These are phyloP conservation scores for Saccostrea cuccullata DNA, from an alignment of 1,140 invertebrate species.

Conservation along the genomic window DNA sequence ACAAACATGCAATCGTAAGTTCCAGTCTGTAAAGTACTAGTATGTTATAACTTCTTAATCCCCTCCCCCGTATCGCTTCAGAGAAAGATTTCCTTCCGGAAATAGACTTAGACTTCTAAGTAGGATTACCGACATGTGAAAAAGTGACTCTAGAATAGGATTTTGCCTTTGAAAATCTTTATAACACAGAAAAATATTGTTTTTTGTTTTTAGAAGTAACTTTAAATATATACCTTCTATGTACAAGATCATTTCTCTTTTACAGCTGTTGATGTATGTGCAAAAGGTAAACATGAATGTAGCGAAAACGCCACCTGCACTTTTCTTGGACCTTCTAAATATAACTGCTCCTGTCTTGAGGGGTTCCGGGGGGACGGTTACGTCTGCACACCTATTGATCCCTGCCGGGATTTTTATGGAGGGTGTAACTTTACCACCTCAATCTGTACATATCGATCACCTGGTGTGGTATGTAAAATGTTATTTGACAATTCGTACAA, in stretches of 20 bases:
- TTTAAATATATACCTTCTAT: neutral
- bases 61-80: no score
- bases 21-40: no score
- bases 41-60: no score
- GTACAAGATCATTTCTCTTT: neutral
- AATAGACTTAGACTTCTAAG: no score
- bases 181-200: no score
- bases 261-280: slow-evolving; percentile 65
- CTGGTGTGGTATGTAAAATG: slow-evolving; percentile 59
- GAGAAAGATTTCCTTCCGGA: no score
- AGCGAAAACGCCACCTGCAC: slow-evolving; percentile 59
- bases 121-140: no score
- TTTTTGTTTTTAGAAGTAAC: no score
- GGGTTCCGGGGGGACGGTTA: slow-evolving; percentile 68
- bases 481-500: no score
- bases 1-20: no score
- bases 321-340: slow-evolving; percentile 53
- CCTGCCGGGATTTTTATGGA: slow-evolving; percentile 65
- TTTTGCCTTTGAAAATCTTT: no score
- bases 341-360: slow-evolving; percentile 63
- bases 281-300: slow-evolving; percentile 48
- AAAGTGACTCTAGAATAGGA: no score
- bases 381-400: slow-evolving; percentile 67
- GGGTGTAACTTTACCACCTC: slow-evolving; percentile 64
- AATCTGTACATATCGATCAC: slow-evolving; percentile 62